Conservation (phyloP, 2,797 vertebrate species). For the Psittacula echo region DNA sequence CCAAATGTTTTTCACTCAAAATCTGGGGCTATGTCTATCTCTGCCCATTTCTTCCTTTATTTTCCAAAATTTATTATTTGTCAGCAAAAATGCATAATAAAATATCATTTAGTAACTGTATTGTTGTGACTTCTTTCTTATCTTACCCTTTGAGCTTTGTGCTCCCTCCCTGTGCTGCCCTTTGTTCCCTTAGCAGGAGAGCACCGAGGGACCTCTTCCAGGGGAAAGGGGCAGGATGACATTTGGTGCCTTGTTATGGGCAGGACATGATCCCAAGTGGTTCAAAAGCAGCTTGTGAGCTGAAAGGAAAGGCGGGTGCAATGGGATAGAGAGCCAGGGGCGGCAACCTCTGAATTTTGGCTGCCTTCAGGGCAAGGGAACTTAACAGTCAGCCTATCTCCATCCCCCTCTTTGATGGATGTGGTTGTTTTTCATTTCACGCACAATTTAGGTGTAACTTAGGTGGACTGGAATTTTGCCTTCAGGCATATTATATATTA, state of each 20-base stretch:
- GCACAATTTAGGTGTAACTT: not conserved
- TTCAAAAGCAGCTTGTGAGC: not conserved
- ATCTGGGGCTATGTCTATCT: not conserved
- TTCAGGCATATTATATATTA: not conserved
- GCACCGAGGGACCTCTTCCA: not conserved
- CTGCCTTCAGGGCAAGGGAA: not conserved
- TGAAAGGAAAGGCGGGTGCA: not conserved
- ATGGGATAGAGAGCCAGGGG: not conserved
- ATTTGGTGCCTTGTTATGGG: not conserved
- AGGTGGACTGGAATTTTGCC: conserved; percentile 19
- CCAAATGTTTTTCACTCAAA: not conserved
- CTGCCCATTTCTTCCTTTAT: not conserved
- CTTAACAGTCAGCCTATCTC: not conserved
- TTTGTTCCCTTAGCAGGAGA: not conserved
- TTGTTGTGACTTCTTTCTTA: not conserved
- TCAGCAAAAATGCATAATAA: not conserved
- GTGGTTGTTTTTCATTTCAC: not conserved
- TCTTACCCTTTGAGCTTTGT: not conserved
- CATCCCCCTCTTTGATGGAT: not conserved
- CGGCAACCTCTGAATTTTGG: not conserved
- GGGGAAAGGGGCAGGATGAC: not conserved
- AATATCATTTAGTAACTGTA: not conserved
- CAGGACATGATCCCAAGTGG: accelerated
- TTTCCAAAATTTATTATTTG: not conserved
- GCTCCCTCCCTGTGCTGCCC: not conserved